Conservation (phyloP, 2,888 invertebrate genomes). For the Allacma fusca region DNA sequence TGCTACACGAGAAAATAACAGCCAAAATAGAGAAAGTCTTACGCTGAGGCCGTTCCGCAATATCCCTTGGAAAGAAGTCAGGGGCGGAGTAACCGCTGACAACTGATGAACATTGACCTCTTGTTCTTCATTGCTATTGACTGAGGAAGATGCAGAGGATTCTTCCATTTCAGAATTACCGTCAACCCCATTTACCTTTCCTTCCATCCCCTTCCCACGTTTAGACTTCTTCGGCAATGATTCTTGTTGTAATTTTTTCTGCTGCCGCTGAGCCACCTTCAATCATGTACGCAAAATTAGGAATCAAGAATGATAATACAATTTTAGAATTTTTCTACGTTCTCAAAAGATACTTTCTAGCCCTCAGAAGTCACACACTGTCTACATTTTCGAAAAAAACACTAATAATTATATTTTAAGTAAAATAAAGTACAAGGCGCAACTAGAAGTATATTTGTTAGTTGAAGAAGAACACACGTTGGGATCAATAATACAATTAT, state of each 20-base stretch:
- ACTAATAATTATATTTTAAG: no score
- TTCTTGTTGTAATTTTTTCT: slow-evolving; percentile 68
- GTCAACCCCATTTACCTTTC: slow-evolving; percentile 63
- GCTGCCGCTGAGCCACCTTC: slow-evolving; percentile 77
- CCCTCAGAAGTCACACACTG: no score
- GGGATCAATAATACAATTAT: no score
- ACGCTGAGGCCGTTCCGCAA: slow-evolving; percentile 68
- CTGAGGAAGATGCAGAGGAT: slow-evolving; percentile 67
- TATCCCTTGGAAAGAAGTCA: slow-evolving; percentile 73
- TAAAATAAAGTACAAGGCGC: no score
- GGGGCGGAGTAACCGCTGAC: slow-evolving; percentile 60
- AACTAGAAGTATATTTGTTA: no score
- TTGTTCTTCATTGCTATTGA: slow-evolving; percentile 67
- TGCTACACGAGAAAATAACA: no score
- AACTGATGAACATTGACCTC: slow-evolving; percentile 22
- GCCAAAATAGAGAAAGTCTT: slow-evolving; percentile 24
- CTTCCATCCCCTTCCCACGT: slow-evolving; percentile 30
- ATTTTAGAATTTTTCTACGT: no score
- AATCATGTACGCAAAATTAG: neutral
- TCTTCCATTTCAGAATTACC: slow-evolving; percentile 65
- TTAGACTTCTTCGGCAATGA: slow-evolving; percentile 16
- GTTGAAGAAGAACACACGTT: neutral
- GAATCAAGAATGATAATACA: neutral
- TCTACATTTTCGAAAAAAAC: no score
- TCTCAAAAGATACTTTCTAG: no score